phyloP scores from a whole-genome alignment of 2,113 vertebrate species.

The Ceyx margarethae region DNA sequence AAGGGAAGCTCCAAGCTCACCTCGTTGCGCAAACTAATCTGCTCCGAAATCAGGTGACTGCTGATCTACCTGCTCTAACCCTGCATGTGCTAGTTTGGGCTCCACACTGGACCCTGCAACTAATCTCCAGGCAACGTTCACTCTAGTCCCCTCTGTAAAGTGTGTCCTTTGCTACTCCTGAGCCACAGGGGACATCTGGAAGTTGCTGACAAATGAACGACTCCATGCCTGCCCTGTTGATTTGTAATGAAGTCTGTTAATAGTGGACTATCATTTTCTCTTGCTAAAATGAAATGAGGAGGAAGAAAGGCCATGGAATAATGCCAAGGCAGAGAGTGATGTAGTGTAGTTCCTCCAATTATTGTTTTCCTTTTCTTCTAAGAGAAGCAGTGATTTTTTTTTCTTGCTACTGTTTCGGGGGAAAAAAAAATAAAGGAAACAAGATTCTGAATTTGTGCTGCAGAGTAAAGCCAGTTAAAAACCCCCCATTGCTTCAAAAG shows the following conservation, averaged over 20 bases:
- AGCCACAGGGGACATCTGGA: background rate
- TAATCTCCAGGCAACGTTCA: conserved; percentile 51
- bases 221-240: background rate
- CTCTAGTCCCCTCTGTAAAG: background rate
- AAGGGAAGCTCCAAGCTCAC: conserved; percentile 98
- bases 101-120: conserved; percentile 7
- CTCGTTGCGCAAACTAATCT: conserved; percentile 98
- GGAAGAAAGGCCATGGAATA: background rate
- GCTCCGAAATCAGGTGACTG: conserved; percentile 97
- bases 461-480: background rate
- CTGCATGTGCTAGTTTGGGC: conserved; percentile 72
- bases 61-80: conserved; percentile 71
- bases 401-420: background rate
- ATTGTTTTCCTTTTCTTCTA: background rate
- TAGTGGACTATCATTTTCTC: background rate
- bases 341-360: background rate
- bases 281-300: background rate
- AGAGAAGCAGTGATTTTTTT: background rate
- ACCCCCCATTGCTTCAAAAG: background rate
- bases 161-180: background rate
- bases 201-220: background rate
- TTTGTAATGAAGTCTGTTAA: background rate
- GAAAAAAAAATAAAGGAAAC: background rate
- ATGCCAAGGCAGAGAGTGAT: background rate
- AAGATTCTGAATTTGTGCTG: background rate